Conservation (phyloP, 1,140 invertebrate genomes). For the Tetragonula clypearis region DNA sequence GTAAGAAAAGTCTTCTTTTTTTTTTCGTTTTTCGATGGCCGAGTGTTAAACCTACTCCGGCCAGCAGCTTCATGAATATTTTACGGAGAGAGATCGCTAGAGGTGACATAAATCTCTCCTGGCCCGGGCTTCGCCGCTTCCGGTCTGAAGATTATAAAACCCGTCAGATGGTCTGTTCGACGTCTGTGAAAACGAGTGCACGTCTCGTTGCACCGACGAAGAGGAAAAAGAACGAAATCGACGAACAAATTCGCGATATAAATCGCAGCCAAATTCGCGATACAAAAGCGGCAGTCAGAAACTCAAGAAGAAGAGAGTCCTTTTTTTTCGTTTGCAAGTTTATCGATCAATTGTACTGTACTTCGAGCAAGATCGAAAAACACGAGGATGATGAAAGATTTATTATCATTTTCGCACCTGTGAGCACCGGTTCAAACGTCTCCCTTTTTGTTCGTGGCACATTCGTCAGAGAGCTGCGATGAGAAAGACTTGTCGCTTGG, state of each 20-base stretch:
- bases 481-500: background rate
- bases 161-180: background rate
- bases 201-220: background rate
- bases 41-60: slow-evolving; percentile 24
- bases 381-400: background rate
- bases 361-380: too few relatives aligned
- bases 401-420: slow-evolving; percentile 24
- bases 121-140: background rate
- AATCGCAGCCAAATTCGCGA: background rate
- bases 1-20: background rate
- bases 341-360: too few relatives aligned
- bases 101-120: slow-evolving; percentile 19
- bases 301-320: too few relatives aligned
- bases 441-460: background rate
- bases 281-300: too few relatives aligned
- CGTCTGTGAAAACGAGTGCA: background rate
- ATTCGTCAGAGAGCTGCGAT: slow-evolving; percentile 8
- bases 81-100: slow-evolving; percentile 16
- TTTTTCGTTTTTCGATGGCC: slow-evolving; percentile 4
- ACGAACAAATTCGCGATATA: background rate
- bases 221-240: too few relatives aligned
- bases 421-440: background rate
- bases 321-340: too few relatives aligned
- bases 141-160: slow-evolving; percentile 9
- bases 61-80: slow-evolving; percentile 27